phyloP scores from a whole-genome alignment of 2,888 invertebrate species.

The Habroteleia sp. region DNA sequence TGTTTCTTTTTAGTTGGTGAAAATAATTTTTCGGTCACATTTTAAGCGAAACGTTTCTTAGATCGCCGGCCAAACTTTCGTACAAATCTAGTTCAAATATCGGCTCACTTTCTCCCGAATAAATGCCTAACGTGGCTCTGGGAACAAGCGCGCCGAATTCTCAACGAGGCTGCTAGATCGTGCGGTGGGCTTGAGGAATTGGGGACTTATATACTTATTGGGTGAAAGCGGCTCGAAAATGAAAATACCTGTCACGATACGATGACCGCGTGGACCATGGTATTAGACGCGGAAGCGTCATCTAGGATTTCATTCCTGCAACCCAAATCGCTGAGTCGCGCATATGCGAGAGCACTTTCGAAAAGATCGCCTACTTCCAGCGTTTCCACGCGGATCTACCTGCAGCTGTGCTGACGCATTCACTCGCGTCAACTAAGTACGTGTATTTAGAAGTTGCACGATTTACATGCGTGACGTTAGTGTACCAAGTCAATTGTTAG shows the following conservation, averaged over 20 bases:
- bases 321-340: conserved; percentile 69
- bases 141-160: conserved; percentile 17
- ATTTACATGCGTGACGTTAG: conserved; percentile 56
- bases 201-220: too few relatives aligned
- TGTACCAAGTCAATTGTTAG: conserved; percentile 9
- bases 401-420: conserved; percentile 29
- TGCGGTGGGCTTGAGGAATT: too few relatives aligned
- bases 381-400: conserved; percentile 66
- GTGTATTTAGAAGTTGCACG: conserved; percentile 46
- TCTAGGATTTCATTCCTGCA: conserved; percentile 72
- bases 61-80: conserved; percentile 45
- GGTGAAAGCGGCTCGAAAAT: conserved; percentile 77
- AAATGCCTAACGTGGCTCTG: conserved; percentile 3
- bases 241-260: conserved; percentile 65
- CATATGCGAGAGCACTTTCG: conserved; percentile 66
- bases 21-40: conserved; percentile 18
- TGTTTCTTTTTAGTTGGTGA: conserved; percentile 3
- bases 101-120: conserved; percentile 53
- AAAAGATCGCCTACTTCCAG: conserved; percentile 66
- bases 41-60: conserved; percentile 10
- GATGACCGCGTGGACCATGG: conserved; percentile 40
- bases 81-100: conserved; percentile 54
- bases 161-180: conserved; percentile 21
- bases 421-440: conserved; percentile 17
- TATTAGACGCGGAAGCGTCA: conserved; percentile 58